Percentiles rank a stretch among this genome's conserved stretches.
Evolutionary conservation across 2,797 vertebrate genomes (phyloP).

Genomic region (Eulemur coronatus): DNA sequence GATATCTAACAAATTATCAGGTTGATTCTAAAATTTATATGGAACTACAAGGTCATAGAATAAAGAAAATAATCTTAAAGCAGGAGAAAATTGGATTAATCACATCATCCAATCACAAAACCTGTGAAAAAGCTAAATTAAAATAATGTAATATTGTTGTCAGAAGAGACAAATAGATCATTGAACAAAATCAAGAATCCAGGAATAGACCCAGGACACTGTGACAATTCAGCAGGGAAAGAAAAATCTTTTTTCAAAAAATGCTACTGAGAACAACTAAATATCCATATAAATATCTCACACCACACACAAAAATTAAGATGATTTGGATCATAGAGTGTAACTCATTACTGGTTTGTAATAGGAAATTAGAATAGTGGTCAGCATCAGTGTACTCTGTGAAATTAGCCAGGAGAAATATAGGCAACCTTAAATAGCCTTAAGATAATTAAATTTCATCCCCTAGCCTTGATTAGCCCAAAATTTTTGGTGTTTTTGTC

Average conservation of each 20-base stretch:
- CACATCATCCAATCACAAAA: not conserved
- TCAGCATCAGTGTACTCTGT: not conserved
- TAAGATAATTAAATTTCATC: not conserved
- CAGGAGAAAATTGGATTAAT: not conserved
- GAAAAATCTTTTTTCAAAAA: not conserved
- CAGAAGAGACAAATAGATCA: not conserved
- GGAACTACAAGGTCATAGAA: not conserved
- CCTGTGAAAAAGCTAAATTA: not conserved
- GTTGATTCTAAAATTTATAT: not conserved
- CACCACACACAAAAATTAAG: not conserved
- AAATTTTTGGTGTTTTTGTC: not conserved
- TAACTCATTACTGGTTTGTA: not conserved
- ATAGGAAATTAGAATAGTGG: not conserved
- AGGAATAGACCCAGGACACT: not conserved
- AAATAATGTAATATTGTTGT: not conserved
- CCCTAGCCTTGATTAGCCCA: not conserved
- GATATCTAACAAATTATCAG: not conserved
- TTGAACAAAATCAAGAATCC: not conserved
- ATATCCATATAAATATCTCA: not conserved
- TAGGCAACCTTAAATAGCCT: not conserved
- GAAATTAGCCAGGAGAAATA: not conserved
- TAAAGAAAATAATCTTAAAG: not conserved
- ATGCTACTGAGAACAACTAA: not conserved
- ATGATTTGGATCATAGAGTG: not conserved
- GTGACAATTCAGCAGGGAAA: not conserved